A percentile compares a stretch with the other conserved stretches of the same genome.
phyloP scores from a whole-genome alignment of 2,113 vertebrate genomes.

The Neodontobutis hainanensis region DNA sequence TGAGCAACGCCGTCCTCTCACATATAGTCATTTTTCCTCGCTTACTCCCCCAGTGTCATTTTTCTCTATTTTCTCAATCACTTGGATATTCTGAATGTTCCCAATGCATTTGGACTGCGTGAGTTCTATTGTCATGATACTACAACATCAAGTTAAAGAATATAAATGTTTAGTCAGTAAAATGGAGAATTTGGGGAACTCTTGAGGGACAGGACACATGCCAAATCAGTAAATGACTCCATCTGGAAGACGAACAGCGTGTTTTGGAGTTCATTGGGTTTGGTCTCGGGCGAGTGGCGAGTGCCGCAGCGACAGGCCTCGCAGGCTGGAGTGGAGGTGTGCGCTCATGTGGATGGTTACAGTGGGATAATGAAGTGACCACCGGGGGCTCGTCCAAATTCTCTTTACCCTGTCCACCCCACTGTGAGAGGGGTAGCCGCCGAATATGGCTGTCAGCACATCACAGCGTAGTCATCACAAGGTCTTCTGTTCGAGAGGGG shows the following conservation, averaged over 20 bases:
- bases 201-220: conserved; percentile 57
- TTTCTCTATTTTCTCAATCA: conserved; percentile 73
- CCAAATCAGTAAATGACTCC: conserved; percentile 76
- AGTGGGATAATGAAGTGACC: conserved; percentile 70
- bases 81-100: conserved; percentile 66
- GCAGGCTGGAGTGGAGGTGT: conserved; percentile 54
- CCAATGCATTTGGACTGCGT: conserved; percentile 67
- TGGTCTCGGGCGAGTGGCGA: conserved; percentile 69
- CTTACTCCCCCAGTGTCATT: conserved; percentile 66
- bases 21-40: conserved; percentile 69
- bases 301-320: conserved; percentile 52
- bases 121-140: conserved; percentile 78
- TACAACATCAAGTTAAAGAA: conserved; percentile 74
- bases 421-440: conserved; percentile 47
- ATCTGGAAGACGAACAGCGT: conserved; percentile 77
- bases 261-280: conserved; percentile 77
- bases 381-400: conserved; percentile 43
- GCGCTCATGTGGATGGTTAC: conserved; percentile 66
- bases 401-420: conserved; percentile 34
- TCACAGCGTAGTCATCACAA: conserved; percentile 16
- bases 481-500: conserved; percentile 12
- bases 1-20: conserved; percentile 60
- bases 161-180: conserved; percentile 76
- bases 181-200: conserved; percentile 51
- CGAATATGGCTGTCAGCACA: conserved; percentile 25